These are phyloP conservation scores for Merops nubicus DNA, from an alignment of 2,113 vertebrate genomes.

Conservation along the genomic window DNA sequence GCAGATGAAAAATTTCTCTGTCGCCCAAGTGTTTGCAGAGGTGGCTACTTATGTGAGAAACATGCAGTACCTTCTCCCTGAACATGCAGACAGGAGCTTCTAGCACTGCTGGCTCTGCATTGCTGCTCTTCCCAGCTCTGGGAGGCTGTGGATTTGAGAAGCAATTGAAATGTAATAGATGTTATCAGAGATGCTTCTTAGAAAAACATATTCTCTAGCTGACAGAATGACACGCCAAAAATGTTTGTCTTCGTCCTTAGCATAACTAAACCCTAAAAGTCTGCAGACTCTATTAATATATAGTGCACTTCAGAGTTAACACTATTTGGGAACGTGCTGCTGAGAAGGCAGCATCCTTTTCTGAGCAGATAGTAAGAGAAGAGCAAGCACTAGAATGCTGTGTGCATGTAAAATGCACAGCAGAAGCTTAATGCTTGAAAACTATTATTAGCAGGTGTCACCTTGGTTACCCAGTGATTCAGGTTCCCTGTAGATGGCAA, in stretches of 20 bases:
- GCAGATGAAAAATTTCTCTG: background rate
- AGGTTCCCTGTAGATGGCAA: background rate
- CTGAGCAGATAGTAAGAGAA: background rate
- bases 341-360: background rate
- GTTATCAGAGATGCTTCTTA: background rate
- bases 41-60: background rate
- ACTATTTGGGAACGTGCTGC: background rate
- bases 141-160: background rate
- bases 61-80: background rate
- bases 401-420: background rate
- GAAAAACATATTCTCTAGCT: background rate
- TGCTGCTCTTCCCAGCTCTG: background rate
- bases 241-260: background rate
- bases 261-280: background rate
- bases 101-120: background rate
- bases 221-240: background rate
- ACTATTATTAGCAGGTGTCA: background rate
- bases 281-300: background rate
- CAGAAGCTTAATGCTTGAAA: background rate
- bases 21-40: background rate
- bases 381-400: background rate
- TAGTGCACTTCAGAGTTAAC: background rate
- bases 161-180: background rate
- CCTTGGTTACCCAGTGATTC: background rate
- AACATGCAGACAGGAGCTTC: background rate